phyloP scores from a whole-genome alignment of 1,140 invertebrate genomes.

The Laupala kohalensis region DNA sequence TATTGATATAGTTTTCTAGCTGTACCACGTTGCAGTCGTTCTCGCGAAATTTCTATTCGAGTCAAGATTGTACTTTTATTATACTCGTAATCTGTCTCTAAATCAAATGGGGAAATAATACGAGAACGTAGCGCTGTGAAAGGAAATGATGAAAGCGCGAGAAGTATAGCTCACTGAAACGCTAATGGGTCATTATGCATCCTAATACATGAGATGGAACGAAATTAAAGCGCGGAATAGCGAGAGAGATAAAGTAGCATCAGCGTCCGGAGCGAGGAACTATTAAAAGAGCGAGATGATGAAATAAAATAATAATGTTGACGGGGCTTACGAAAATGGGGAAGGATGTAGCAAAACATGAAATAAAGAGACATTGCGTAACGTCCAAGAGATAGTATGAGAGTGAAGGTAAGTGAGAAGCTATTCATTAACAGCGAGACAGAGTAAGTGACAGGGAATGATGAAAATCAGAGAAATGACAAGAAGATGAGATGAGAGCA shows the following conservation, averaged over 20 bases:
- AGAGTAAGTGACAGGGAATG: too few species aligned
- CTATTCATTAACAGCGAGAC: too few species aligned
- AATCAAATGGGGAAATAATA: not conserved
- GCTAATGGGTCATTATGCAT: not conserved
- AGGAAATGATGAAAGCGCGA: not conserved
- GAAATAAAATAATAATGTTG: not conserved
- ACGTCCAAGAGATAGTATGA: not conserved
- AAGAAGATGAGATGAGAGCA: too few species aligned
- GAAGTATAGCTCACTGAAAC: not conserved
- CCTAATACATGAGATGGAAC: not conserved
- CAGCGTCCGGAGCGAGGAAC: not conserved
- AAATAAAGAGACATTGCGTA: not conserved
- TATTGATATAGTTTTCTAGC: too few species aligned
- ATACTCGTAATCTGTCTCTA: not conserved
- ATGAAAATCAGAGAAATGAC: too few species aligned
- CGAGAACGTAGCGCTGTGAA: not conserved
- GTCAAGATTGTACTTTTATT: not conserved
- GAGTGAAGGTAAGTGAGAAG: too few species aligned
- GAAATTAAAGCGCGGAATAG: not conserved
- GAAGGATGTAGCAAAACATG: not conserved
- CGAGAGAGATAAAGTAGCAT: not conserved
- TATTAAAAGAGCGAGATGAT: not conserved
- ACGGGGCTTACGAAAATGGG: not conserved
- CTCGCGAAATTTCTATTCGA: too few species aligned
- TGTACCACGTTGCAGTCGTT: too few species aligned